Percentiles rank a stretch among this genome's conserved stretches.
phyloP scores from a whole-genome alignment of 2,113 vertebrate species.

The Microcebus murinus region DNA sequence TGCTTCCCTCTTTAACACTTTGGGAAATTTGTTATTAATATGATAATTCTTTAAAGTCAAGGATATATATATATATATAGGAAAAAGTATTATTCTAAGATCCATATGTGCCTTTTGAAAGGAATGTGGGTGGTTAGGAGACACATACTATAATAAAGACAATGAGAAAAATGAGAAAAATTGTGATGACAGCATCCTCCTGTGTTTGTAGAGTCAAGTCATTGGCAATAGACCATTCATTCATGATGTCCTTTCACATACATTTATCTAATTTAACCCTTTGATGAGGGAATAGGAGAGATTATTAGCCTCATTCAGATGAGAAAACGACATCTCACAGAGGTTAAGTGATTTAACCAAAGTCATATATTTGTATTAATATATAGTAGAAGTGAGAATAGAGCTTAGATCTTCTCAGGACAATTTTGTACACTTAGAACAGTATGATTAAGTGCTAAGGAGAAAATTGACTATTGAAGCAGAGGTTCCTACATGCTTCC shows the following conservation, averaged over 20 bases:
- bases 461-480: not conserved
- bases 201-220: not conserved
- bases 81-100: not conserved
- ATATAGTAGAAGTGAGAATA: not conserved
- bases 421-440: not conserved
- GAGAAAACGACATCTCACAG: not conserved
- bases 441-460: not conserved
- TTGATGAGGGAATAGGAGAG: not conserved
- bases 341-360: not conserved
- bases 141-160: not conserved
- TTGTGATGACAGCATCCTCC: not conserved
- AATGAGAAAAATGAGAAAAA: not conserved
- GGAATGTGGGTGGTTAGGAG: not conserved
- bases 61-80: not conserved
- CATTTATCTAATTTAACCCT: conserved; percentile 1
- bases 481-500: not conserved
- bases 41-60: not conserved
- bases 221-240: not conserved
- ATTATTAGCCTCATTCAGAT: not conserved
- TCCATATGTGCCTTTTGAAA: not conserved
- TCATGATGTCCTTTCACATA: not conserved
- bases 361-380: not conserved
- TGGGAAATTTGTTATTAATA: not conserved
- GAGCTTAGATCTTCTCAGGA: not conserved
- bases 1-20: not conserved